Base-by-base conservation (phyloP, 2,888 invertebrate genomes). In the Schizaphis graminum region DNA sequence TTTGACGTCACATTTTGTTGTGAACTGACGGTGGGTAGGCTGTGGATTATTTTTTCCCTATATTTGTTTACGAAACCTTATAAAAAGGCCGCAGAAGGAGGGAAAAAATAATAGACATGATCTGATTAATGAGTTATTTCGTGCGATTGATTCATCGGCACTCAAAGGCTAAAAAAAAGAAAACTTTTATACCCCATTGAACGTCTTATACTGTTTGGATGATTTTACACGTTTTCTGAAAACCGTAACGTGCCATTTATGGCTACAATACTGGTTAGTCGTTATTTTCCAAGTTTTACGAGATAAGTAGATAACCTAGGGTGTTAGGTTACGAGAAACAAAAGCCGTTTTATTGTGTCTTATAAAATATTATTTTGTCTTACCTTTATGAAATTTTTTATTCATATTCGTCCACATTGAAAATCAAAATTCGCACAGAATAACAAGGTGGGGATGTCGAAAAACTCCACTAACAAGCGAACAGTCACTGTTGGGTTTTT, bases 201-300 rank as follows among this genome's bases (percentile, higher is more conserved):
- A 35, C n/a, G 67, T 16, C 16, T 67, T 21, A 35, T 16, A 49
- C 26, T 26, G 35, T 35, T 91, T 84, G 67, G 84, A 91, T 53
- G 84, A 84, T 84, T 84, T 91, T 91, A 56, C 44, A 44, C 4
- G 85, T 84, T 91, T 10, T 41, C 28, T 53, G 28, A 41, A 84
- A 77, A 91, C 91, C 77, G 56, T n/a, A 56, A 41, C 21, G 44
- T 41, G 44, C 28, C 35, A 26, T 91, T 91, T 91, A 91, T 56
- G 85, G 56, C 44, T 28, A 35, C n/a, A 35, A 67, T 35, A 67
- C 67, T 16, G 16, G 67, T 16, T 56, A 44, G 91, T 91, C 53
- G 85, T 85, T 91, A 91, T 85, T 91, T 41, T 57, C 57, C 85
- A 4, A 56, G n/a, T 91, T 91, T 91, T 49, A 91, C 26, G 35